Percentiles rank a stretch among this genome's conserved stretches.
phyloP scores from a whole-genome alignment of 2,113 vertebrate genomes.

The Calidris pugnax region DNA sequence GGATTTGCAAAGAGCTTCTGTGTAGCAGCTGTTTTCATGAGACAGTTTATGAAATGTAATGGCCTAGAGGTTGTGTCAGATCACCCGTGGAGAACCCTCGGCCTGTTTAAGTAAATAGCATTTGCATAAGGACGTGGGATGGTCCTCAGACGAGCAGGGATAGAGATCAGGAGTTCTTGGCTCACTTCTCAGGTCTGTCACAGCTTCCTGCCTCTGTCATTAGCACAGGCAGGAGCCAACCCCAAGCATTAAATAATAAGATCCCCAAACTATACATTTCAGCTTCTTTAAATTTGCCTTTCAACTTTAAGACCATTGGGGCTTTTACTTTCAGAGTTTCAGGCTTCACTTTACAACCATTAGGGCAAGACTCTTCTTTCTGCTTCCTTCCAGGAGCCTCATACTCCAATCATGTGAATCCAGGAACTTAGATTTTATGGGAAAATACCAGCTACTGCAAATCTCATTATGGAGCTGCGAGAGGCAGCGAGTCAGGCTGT shows the following conservation, averaged over 20 bases:
- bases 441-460: constrained; percentile 6
- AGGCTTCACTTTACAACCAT: not conserved
- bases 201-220: not conserved
- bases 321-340: not conserved
- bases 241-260: not conserved
- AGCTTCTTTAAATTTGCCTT: not conserved
- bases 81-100: not conserved
- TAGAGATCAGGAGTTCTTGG: constrained; percentile 24
- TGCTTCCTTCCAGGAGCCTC: not conserved
- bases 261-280: not conserved
- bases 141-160: not conserved
- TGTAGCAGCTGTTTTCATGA: not conserved
- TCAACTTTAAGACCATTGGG: not conserved
- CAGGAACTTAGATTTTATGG: not conserved
- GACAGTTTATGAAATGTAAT: not conserved
- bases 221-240: not conserved
- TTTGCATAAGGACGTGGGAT: constrained; percentile 27
- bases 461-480: not conserved
- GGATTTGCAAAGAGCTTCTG: not conserved
- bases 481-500: not conserved
- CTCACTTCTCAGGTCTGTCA: not conserved
- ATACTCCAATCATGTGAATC: not conserved
- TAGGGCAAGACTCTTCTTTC: not conserved
- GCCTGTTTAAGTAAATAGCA: not conserved
- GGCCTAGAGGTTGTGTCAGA: not conserved